These are phyloP conservation scores for Andrena hattorfiana DNA, from an alignment of 2,888 invertebrate species.

Conservation along the genomic window DNA sequence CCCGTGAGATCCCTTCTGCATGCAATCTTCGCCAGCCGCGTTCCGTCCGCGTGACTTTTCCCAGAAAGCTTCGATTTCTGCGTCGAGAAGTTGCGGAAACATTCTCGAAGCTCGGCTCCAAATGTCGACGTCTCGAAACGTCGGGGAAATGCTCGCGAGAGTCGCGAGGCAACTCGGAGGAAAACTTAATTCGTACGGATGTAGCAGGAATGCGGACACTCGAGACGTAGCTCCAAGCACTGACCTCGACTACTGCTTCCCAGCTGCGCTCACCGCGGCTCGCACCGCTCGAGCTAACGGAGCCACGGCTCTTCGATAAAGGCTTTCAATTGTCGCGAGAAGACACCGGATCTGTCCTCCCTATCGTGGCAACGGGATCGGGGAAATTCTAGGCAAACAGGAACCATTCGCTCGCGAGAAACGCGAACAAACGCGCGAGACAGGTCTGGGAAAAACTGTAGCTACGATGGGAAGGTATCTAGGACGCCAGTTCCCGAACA, in stretches of 20 bases:
- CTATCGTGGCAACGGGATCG: background rate
- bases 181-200: no score
- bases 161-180: no score
- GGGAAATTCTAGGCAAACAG: background rate
- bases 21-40: background rate
- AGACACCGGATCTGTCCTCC: background rate
- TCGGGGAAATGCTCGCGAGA: no score
- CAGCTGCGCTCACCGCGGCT: background rate
- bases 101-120: background rate
- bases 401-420: background rate
- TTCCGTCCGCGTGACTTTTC: background rate
- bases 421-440: slow-evolving; percentile 3
- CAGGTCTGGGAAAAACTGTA: slow-evolving; percentile 21
- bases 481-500: background rate
- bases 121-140: no score
- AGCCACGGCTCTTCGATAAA: background rate
- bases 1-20: background rate
- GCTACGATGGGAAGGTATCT: slow-evolving; percentile 21
- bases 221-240: no score
- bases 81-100: background rate
- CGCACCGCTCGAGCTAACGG: background rate
- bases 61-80: background rate
- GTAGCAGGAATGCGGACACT: no score
- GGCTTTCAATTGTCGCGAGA: background rate
- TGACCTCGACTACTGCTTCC: no score